A percentile compares a stretch with the other conserved stretches of the same genome.
Evolutionary conservation across 2,113 vertebrate species (phyloP).

Genomic region (Falco punctatus): DNA sequence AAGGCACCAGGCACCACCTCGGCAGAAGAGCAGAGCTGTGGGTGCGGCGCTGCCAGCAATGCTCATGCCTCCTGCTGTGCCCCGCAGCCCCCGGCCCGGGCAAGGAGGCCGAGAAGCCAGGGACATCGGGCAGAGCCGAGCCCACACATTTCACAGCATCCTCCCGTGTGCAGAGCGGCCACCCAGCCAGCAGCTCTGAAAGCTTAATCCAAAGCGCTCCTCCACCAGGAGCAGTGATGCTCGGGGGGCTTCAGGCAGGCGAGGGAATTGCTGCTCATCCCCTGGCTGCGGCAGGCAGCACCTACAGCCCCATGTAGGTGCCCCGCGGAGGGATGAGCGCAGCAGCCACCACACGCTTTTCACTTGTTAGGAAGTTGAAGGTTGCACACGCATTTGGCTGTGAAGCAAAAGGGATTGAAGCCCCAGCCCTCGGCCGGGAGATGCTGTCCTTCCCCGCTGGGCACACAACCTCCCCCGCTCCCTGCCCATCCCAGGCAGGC

Average conservation of each 20-base stretch:
- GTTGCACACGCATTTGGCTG: constrained; percentile 96
- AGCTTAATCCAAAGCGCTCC: accelerated
- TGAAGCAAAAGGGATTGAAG: background rate
- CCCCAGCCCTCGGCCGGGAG: background rate
- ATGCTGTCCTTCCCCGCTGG: background rate
- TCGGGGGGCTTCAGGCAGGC: background rate
- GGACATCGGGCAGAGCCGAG: background rate
- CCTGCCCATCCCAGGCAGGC: accelerated
- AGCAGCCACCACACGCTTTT: constrained; percentile 83
- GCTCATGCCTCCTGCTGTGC: accelerated
- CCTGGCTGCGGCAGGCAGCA: accelerated
- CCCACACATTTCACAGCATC: accelerated
- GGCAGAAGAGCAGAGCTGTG: background rate
- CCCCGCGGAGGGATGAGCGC: constrained; percentile 86
- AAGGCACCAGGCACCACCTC: background rate
- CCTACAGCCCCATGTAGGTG: background rate
- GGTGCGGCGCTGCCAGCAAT: background rate
- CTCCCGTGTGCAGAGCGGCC: background rate
- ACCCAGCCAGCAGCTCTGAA: background rate
- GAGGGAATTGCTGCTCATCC: background rate
- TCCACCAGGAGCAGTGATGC: accelerated
- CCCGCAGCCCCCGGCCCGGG: background rate
- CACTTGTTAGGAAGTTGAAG: constrained; percentile 91
- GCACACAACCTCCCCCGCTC: background rate
- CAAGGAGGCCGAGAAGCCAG: background rate